Conservation (phyloP, 2,888 invertebrate genomes). For the Strigamia transsilvanica region DNA sequence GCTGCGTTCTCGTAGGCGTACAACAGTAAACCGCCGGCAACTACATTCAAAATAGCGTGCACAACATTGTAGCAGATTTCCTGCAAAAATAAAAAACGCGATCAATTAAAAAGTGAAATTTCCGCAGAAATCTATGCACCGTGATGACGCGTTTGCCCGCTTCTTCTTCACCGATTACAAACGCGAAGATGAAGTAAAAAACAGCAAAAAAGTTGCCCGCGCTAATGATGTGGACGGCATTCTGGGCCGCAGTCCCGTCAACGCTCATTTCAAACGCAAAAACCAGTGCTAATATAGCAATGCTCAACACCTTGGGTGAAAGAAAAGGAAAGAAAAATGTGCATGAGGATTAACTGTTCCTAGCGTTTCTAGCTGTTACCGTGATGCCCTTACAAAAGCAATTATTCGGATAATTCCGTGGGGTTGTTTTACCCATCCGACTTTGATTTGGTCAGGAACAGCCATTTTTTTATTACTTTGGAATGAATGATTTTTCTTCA, state of each 20-base stretch:
- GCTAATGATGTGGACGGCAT: no score
- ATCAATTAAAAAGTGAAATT: no score
- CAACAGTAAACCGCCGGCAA: background rate
- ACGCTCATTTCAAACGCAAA: background rate
- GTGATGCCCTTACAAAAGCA: background rate
- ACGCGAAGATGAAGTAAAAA: background rate
- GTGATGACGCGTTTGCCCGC: background rate
- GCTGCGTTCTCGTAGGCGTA: background rate
- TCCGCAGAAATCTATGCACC: background rate
- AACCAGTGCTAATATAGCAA: background rate
- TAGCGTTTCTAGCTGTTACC: no score
- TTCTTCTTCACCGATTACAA: background rate
- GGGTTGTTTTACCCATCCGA: background rate
- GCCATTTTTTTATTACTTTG: no score
- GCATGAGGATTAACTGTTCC: no score
- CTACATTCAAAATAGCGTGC: background rate
- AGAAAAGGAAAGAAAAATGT: no score
- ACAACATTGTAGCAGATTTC: background rate
- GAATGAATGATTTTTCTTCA: no score
- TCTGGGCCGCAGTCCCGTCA: no score
- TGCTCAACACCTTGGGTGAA: background rate
- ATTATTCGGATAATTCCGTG: background rate
- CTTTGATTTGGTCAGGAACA: no score
- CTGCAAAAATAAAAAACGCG: background rate
- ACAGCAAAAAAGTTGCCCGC: background rate